Percentiles rank a stretch among this genome's conserved stretches.
phyloP scores from a whole-genome alignment of 2,113 vertebrate species.

The Rhizomys pruinosus region DNA sequence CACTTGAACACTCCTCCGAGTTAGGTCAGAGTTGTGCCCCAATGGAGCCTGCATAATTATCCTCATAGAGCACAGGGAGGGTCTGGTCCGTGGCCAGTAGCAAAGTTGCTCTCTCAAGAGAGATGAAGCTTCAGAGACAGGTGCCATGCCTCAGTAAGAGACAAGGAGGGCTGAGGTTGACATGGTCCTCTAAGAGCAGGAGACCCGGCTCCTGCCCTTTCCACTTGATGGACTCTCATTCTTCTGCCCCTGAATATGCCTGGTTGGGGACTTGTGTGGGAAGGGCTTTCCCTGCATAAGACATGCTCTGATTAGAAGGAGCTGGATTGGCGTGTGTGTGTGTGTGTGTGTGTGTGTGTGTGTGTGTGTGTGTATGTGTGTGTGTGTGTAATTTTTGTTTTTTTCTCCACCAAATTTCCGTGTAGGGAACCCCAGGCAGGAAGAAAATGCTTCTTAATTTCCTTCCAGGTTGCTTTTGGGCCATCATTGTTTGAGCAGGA shows the following conservation, averaged over 20 bases:
- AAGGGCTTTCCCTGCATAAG: neutral
- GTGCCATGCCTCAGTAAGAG: neutral
- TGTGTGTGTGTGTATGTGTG: neutral
- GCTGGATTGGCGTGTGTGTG: neutral
- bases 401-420: too few species aligned
- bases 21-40: neutral
- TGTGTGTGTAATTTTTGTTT: too few species aligned
- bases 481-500: neutral
- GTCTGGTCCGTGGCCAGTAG: neutral
- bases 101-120: neutral
- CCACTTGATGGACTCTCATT: too few species aligned
- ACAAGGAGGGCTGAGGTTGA: neutral
- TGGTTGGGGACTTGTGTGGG: neutral
- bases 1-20: neutral
- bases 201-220: neutral
- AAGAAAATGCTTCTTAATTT: neutral
- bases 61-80: neutral
- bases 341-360: neutral
- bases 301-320: neutral
- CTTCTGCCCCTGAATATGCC: neutral
- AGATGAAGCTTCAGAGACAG: neutral
- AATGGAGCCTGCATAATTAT: neutral
- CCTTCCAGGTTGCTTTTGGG: neutral
- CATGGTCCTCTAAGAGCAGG: neutral
- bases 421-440: neutral